These are phyloP conservation scores for Zosterops pallidus DNA, from an alignment of 2,113 vertebrate species.

Conservation along the genomic window DNA sequence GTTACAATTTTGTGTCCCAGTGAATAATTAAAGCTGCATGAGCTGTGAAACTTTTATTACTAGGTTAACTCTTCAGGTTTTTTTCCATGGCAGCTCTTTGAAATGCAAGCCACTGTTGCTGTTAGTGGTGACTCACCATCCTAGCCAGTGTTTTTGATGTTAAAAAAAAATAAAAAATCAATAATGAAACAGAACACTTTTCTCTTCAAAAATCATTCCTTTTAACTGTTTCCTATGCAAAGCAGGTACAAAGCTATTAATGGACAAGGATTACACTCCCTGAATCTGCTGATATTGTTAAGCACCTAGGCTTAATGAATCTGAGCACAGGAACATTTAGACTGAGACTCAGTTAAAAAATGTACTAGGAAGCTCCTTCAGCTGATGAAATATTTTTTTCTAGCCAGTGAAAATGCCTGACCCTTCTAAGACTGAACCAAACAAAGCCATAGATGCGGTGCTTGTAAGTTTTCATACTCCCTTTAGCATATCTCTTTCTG, in stretches of 20 bases:
- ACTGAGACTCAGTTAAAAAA: neutral
- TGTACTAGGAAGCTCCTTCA: neutral
- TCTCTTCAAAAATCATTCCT: neutral
- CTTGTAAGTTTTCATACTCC: neutral
- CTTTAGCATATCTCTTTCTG: neutral
- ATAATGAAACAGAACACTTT: neutral
- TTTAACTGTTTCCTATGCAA: neutral
- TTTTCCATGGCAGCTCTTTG: conserved; percentile 1
- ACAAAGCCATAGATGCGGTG: neutral
- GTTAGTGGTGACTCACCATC: neutral
- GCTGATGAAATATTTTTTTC: neutral
- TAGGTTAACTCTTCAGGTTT: neutral
- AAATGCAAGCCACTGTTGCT: neutral
- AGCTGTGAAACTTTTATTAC: conserved; percentile 38
- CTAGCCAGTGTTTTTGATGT: neutral
- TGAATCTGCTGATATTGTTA: neutral
- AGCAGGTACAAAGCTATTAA: neutral
- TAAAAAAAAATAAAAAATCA: neutral
- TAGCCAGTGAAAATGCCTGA: neutral
- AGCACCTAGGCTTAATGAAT: neutral
- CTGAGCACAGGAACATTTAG: neutral
- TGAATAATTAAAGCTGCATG: conserved; percentile 43
- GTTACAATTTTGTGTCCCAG: neutral
- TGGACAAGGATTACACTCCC: neutral
- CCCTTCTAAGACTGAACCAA: neutral